phyloP scores from a whole-genome alignment of 2,797 vertebrate species.

The Gallinago solitaria region DNA sequence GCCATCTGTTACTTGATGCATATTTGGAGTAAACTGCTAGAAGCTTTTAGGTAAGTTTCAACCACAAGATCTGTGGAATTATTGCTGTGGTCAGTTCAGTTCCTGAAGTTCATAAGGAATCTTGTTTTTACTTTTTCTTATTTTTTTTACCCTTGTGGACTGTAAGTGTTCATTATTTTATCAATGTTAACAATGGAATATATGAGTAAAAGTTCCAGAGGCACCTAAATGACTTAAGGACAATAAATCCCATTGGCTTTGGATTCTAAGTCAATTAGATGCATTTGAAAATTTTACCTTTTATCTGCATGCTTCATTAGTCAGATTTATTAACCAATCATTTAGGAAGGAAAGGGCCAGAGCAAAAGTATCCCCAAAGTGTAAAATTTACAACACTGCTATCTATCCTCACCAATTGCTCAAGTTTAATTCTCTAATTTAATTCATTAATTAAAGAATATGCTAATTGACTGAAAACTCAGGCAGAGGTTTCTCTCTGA shows the following conservation, averaged over 20 bases:
- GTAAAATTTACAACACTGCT: slow-evolving; percentile 59
- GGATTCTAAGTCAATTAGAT: slow-evolving; percentile 67
- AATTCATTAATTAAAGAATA: slow-evolving; percentile 72
- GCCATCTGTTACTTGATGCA: background rate
- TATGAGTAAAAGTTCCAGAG: slow-evolving; percentile 46
- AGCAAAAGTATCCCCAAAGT: slow-evolving; percentile 64
- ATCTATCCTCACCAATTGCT: slow-evolving; percentile 60
- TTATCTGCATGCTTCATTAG: slow-evolving; percentile 61
- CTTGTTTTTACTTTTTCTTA: background rate
- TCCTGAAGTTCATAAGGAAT: slow-evolving; percentile 5
- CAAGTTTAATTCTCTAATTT: slow-evolving; percentile 68
- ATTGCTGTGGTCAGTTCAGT: background rate
- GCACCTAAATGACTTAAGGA: slow-evolving; percentile 57
- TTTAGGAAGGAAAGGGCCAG: slow-evolving; percentile 52
- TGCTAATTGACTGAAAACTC: slow-evolving; percentile 59
- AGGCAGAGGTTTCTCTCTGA: slow-evolving; percentile 41
- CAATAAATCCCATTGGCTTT: slow-evolving; percentile 61
- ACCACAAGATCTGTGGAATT: background rate
- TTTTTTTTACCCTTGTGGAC: background rate
- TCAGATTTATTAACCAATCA: slow-evolving; percentile 69
- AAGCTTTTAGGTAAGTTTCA: background rate
- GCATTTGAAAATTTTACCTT: slow-evolving; percentile 66
- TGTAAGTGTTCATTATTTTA: slow-evolving; percentile 45
- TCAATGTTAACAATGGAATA: slow-evolving; percentile 53
- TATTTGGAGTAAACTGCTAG: background rate